phyloP scores from a whole-genome alignment of 35 echinoderm and acorn worm species.

The Eucidaris tribuloides region DNA sequence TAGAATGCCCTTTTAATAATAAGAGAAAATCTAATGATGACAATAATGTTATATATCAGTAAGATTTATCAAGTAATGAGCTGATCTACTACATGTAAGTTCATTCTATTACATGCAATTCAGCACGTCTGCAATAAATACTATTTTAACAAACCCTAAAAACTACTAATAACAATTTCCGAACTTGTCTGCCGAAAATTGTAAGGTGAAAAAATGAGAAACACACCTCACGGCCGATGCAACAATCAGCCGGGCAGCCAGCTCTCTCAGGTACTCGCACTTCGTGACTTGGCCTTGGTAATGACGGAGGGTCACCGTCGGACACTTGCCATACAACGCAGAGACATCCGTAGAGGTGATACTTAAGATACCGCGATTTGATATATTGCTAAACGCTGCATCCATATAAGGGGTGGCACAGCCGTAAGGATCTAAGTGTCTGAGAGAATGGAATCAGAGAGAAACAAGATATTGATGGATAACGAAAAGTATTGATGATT shows the following conservation, averaged over 20 bases:
- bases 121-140: no score
- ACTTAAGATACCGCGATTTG: constrained; percentile 33
- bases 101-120: no score
- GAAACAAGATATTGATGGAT: no score
- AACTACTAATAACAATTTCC: no score
- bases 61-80: no score
- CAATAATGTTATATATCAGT: no score
- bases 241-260: constrained; percentile 20
- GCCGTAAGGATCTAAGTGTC: constrained; percentile 49
- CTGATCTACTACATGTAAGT: no score
- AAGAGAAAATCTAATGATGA: no score
- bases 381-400: constrained; percentile 39
- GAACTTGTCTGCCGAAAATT: no score
- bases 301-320: constrained; percentile 29
- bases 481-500: neutral
- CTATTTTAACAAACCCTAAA: no score
- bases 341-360: constrained; percentile 45
- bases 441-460: constrained; percentile 3
- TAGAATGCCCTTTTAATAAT: no score
- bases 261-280: constrained; percentile 51
- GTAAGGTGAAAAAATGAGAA: no score
- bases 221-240: neutral
- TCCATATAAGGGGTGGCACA: constrained; percentile 43
- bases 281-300: constrained; percentile 42
- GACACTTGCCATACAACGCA: constrained; percentile 37